Evolutionary conservation across 1,140 invertebrate species (phyloP).

Genomic region (Drosophila kepulauana): DNA sequence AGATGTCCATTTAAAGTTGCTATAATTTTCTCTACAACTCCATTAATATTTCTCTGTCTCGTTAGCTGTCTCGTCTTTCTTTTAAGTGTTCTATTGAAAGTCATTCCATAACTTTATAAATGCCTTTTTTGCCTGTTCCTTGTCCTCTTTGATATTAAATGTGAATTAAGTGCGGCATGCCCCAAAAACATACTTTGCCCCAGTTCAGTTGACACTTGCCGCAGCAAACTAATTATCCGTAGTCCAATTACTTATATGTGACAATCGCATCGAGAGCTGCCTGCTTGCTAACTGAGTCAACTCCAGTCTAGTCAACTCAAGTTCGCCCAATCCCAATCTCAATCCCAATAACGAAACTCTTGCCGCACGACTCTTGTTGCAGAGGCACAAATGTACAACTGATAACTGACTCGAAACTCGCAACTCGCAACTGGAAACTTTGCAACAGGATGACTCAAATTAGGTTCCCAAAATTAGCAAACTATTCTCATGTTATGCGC

Average conservation of each 20-base stretch:
- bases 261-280: slow-evolving; percentile 16
- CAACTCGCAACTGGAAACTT: slow-evolving; percentile 48
- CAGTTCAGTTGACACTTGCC: neutral
- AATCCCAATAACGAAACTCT: slow-evolving; percentile 1
- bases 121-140: neutral
- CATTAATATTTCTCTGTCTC: too few species aligned
- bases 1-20: too few species aligned
- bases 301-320: slow-evolving; percentile 13
- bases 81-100: neutral
- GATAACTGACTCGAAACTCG: slow-evolving; percentile 42
- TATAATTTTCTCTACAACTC: too few species aligned
- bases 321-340: slow-evolving; percentile 6
- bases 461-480: slow-evolving; percentile 70
- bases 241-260: slow-evolving; percentile 41
- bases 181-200: neutral
- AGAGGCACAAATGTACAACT: slow-evolving; percentile 23
- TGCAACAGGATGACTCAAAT: slow-evolving; percentile 77
- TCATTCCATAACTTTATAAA: neutral
- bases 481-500: slow-evolving; percentile 60
- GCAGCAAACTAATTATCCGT: slow-evolving; percentile 34
- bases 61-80: neutral
- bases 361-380: neutral
- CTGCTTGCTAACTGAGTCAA: slow-evolving; percentile 14
- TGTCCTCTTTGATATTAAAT: neutral
- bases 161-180: slow-evolving; percentile 1